Base-by-base conservation (phyloP, 2,113 vertebrate species). In the Caranx melampygus region DNA sequence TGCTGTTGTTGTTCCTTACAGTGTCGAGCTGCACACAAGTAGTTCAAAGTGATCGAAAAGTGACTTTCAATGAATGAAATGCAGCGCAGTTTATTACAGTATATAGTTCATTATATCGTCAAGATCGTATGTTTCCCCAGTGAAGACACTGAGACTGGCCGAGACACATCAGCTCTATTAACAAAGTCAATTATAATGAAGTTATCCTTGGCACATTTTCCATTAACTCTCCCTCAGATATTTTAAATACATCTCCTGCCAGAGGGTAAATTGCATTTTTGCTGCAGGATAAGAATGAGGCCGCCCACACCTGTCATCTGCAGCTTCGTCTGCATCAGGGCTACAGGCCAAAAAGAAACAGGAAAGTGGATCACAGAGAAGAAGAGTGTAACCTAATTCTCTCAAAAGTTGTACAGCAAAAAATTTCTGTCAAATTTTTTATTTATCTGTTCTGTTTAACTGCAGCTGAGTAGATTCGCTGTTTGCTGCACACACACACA, bases 211-310 rank as follows among this genome's bases (percentile, higher is more conserved):
- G 77, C 72, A 82, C 68, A 72, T 78, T 80, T 86, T 73, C 59
- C 52, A 62, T 72, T 61, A 47, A 75, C 65, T 75, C 42, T 66
- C 18, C 58, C 9, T 71, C 68, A 14, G 42, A 74, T 63, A 63
- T 60, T 75, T 87, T 80, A 62, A 72, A 78, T 55, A 55, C 54
- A 54, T 64, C 8, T 33, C 58, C 65, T 65, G 66, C 59, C 34
- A 52, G 66, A 81, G 57, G 72, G 44, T 54, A 60, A 73, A 83
- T 76, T 73, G 65, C 18, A 51, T 76, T 55, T 55, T 82, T 69
- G 72, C 81, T 85, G 66, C 60, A 78, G 72, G 73, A 72, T 31
- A 88, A 83, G 35, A 88, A 78, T 69, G 65, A 88, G 57, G 65
- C 52, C 60, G 35, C 59, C 15, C 26, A 52, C 0, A 2, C 13